Percentiles rank a stretch among this genome's conserved stretches.
These are phyloP conservation scores for Epistrophe grossulariae DNA, from an alignment of 2,888 invertebrate species.

Conservation along the genomic window DNA sequence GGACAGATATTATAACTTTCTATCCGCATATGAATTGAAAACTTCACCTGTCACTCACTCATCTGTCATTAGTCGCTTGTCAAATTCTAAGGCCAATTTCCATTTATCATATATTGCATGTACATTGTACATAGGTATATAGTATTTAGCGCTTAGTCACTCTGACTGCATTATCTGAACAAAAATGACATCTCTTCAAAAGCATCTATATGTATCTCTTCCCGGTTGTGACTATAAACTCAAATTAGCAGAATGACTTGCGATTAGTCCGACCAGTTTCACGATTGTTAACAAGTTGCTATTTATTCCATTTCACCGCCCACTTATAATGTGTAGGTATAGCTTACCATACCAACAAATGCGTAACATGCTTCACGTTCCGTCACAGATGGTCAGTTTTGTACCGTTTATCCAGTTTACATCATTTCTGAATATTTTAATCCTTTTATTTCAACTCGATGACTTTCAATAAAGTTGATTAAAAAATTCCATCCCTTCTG, in stretches of 20 bases:
- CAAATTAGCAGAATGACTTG: slow-evolving; percentile 69
- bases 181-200: slow-evolving; percentile 36
- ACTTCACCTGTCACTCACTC: slow-evolving; percentile 71
- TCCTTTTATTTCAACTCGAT: slow-evolving; percentile 75
- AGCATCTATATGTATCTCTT: not conserved
- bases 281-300: slow-evolving; percentile 68
- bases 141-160: slow-evolving; percentile 59
- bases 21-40: not conserved
- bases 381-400: slow-evolving; percentile 65
- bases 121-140: too few relatives aligned
- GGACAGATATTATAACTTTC: slow-evolving; percentile 1
- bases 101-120: slow-evolving; percentile 34
- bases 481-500: slow-evolving; percentile 61
- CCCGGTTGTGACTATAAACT: not conserved
- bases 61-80: slow-evolving; percentile 68
- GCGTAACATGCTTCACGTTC: slow-evolving; percentile 29
- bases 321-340: slow-evolving; percentile 32
- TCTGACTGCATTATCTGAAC: slow-evolving; percentile 35
- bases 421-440: slow-evolving; percentile 70
- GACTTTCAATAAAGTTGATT: slow-evolving; percentile 75
- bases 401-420: slow-evolving; percentile 48
- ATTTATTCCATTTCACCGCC: slow-evolving; percentile 64
- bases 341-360: slow-evolving; percentile 6
- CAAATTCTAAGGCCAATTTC: slow-evolving; percentile 33
- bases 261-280: slow-evolving; percentile 60